Evolutionary conservation across 2,888 invertebrate species (phyloP), one percentile per base, ranked within the genome.

Genomic region (Entomobrya multifasciata): DNA sequence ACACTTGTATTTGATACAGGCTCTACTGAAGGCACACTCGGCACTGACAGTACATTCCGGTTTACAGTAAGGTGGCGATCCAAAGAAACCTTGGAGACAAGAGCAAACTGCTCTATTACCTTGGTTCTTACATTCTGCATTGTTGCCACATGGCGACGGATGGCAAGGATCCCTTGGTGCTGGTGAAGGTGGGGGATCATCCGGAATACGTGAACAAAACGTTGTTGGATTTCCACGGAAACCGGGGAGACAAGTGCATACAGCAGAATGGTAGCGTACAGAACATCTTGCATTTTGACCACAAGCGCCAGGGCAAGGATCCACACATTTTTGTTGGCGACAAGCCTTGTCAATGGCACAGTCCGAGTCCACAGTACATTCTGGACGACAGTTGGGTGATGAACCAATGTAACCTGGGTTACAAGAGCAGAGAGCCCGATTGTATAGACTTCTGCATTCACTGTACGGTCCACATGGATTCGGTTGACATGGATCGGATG

Each of bases 281-380:
- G 96, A 96, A 92, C 96, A 96, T 13, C 72, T 15, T 13, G 86
- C 86, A 65, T 82, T 74, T 78, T 81, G 83, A 41, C 88, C 88
- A 72, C 89, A 89, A 10, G 81, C 72, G 4, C 89, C 89, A 11
- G 77, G 76, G 17, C 89, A 89, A n/a, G 89, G 89, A 41, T 89
- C 89, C 88, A 94, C 94, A 92, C 97, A 97, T 93, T 95, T 96
- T 92, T 95, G 95, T 92, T 95, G 95, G 77, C 96, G 94, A 92
- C 97, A 97, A 72, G 97, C 95, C 92, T 94, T 94, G 91, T 94
- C 95, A 17, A 94, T 93, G 0, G 95, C 93, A 92, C 96, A 96
- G 90, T 96, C 96, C 0, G 95, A 94, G 91, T 96, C 97, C 20
- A 96, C 96, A 10, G 96, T 94, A 92, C 97, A 97, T 92, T 97